phyloP scores from a whole-genome alignment of 2,797 vertebrate species.

The Syngnathus rostellatus region DNA sequence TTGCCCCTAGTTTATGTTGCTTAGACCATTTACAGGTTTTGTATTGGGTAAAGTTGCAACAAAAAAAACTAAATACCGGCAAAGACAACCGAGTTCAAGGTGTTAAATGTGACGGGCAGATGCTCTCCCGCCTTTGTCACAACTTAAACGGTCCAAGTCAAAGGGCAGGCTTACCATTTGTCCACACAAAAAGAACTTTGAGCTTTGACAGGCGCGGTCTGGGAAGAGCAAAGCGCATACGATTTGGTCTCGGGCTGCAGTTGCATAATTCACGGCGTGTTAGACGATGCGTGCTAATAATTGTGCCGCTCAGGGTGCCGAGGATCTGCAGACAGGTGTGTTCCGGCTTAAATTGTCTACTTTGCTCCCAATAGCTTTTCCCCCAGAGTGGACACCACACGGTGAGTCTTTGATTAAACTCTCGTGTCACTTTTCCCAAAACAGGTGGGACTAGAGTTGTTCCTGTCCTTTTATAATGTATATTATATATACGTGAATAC shows the following conservation, averaged over 20 bases:
- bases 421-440: neutral
- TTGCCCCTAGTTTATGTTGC: too few relatives aligned
- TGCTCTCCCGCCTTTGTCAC: too few relatives aligned
- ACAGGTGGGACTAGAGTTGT: neutral
- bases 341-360: conserved; percentile 39
- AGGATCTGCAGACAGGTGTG: conserved; percentile 45
- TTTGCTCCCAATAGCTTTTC: conserved; percentile 44
- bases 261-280: neutral
- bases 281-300: neutral
- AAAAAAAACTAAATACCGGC: too few relatives aligned
- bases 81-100: too few relatives aligned
- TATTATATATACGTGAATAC: neutral
- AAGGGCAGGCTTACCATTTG: too few relatives aligned
- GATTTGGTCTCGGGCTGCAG: neutral
- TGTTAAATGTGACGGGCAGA: too few relatives aligned
- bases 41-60: too few relatives aligned
- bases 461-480: neutral
- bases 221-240: neutral
- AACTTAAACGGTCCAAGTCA: too few relatives aligned
- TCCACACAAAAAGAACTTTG: too few relatives aligned
- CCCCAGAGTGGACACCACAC: conserved; percentile 7
- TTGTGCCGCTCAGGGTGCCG: conserved; percentile 1
- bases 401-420: conserved; percentile 10
- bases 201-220: neutral
- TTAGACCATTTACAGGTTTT: too few relatives aligned